A percentile compares a stretch with the other conserved stretches of the same genome.
Evolutionary conservation across 2,888 invertebrate species (phyloP).

Genomic region (Hyalella azteca): DNA sequence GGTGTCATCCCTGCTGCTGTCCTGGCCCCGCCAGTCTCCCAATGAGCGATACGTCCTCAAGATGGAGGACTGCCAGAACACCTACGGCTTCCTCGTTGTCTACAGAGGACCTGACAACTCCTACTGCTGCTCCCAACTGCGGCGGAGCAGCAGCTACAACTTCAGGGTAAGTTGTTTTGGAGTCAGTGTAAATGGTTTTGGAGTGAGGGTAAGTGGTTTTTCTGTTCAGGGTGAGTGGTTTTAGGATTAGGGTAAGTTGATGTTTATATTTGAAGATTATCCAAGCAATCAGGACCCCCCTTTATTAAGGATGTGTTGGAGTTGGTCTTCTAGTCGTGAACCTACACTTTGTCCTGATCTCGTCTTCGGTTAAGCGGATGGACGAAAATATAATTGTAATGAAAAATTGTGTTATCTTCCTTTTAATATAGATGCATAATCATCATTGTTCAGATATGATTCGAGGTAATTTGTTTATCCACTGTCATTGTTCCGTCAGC

Average conservation of each 20-base stretch:
- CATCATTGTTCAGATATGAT: too few relatives aligned
- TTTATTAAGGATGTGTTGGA: too few relatives aligned
- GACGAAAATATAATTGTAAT: too few relatives aligned
- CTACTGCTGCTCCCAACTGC: conserved; percentile 73
- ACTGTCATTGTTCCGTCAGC: conserved; percentile 68
- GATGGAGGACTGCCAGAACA: conserved; percentile 74
- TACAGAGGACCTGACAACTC: conserved; percentile 78
- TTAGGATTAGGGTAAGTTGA: background rate
- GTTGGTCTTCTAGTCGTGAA: too few relatives aligned
- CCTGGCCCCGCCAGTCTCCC: conserved; percentile 76
- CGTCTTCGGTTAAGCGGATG: too few relatives aligned
- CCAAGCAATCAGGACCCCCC: background rate
- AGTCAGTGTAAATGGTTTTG: too few relatives aligned
- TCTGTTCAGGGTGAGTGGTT: background rate
- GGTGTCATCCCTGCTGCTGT: conserved; percentile 72
- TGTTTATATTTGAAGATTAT: background rate
- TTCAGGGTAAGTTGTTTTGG: conserved; percentile 68
- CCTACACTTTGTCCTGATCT: too few relatives aligned
- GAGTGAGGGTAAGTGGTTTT: background rate
- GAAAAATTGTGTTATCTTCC: too few relatives aligned
- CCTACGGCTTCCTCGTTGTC: conserved; percentile 79
- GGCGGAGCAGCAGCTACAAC: conserved; percentile 79
- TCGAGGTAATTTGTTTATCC: too few relatives aligned
- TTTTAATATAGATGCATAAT: too few relatives aligned
- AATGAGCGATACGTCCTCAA: conserved; percentile 84